Percentiles rank a stretch among this genome's conserved stretches.
Conservation (phyloP, 92 coral and sea anemone species). For the Zoanthus solanderi region DNA sequence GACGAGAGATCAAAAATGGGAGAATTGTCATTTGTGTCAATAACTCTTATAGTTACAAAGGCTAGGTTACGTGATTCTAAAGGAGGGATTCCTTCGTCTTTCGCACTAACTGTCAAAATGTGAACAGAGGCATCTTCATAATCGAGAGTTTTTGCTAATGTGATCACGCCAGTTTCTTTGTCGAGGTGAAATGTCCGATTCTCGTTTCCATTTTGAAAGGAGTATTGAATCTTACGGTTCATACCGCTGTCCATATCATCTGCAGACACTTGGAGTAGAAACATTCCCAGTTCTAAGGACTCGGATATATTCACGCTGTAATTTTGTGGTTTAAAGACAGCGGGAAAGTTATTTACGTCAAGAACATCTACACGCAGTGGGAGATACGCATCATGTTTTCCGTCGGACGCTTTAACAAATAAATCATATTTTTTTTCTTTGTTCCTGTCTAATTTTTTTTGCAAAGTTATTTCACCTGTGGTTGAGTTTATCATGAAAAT, state of each 20-base stretch:
- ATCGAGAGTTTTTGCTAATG: slow-evolving; percentile 46
- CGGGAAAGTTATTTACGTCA: slow-evolving; percentile 44
- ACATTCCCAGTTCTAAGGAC: neutral
- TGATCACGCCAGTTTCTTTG: slow-evolving; percentile 26
- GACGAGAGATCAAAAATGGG: slow-evolving; percentile 38
- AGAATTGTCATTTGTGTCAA: slow-evolving; percentile 58
- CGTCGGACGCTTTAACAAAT: slow-evolving; percentile 48
- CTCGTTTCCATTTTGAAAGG: slow-evolving; percentile 37
- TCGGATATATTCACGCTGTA: slow-evolving; percentile 24
- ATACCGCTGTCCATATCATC: slow-evolving; percentile 35
- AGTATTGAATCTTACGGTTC: slow-evolving; percentile 8
- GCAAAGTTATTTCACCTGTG: slow-evolving; percentile 38
- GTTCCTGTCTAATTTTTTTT: slow-evolving; percentile 18
- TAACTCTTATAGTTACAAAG: slow-evolving; percentile 47
- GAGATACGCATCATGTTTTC: slow-evolving; percentile 23
- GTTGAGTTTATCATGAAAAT: slow-evolving; percentile 19
- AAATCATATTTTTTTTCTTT: slow-evolving; percentile 5
- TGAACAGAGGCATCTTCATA: slow-evolving; percentile 24
- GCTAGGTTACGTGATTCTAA: slow-evolving; percentile 45
- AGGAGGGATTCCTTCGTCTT: slow-evolving; percentile 54
- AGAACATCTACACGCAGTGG: slow-evolving; percentile 13
- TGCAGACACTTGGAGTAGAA: slow-evolving; percentile 23
- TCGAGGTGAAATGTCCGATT: slow-evolving; percentile 34
- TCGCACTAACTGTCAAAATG: slow-evolving; percentile 43
- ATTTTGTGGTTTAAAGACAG: slow-evolving; percentile 41